Evolutionary conservation across 2,113 vertebrate species (phyloP), one percentile per base, ranked within the genome.

Genomic region (Brienomyrus longianalis): DNA sequence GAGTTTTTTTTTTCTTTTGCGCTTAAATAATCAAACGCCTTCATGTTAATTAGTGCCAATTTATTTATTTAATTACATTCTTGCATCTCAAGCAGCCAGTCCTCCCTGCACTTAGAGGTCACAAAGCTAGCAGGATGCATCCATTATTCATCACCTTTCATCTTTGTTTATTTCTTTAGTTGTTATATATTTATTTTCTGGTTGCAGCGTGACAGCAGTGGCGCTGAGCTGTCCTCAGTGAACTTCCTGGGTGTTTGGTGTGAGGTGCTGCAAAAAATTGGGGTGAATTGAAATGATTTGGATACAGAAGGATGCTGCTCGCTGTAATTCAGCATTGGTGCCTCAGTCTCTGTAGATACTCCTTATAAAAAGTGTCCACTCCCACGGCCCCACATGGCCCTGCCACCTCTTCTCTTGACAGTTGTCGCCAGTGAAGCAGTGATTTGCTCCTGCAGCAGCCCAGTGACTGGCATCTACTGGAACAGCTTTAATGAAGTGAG

Each of bases 51-150:
- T 99, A 98, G 97, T 96, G 96, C 97, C 97, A 97, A 98, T 98
- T 97, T 97, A 99, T 98, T 99, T 98, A 99, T 99, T 99, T 98
- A 97, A 99, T 99, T 99, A 99, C 97, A 97, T 98, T 97, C 97
- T 98, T 98, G 97, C 97, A 98, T 97, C 96, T 96, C 93, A 95
- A 90, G 83, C 87, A 74, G 90, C 52, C 54, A 74, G 52, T 48
- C 70, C 86, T 88, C 62, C 11, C 74, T 35, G 70, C 56, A 52
- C 86, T 35, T 45, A 19, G 70, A 88, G 90, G 86, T 90, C 86
- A 51, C 21, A n/a, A 66, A 90, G 17, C 52, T 27, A 83, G 51
- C 48, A 19, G 52, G 85, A 83, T 47, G 62, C n/a, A 35, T 86
- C 56, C 84, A 90, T 87, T 70, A 86, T 87, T 90, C 59, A 85